Evolutionary conservation across 2,113 vertebrate genomes (phyloP).

Genomic region (Rissa tridactyla): DNA sequence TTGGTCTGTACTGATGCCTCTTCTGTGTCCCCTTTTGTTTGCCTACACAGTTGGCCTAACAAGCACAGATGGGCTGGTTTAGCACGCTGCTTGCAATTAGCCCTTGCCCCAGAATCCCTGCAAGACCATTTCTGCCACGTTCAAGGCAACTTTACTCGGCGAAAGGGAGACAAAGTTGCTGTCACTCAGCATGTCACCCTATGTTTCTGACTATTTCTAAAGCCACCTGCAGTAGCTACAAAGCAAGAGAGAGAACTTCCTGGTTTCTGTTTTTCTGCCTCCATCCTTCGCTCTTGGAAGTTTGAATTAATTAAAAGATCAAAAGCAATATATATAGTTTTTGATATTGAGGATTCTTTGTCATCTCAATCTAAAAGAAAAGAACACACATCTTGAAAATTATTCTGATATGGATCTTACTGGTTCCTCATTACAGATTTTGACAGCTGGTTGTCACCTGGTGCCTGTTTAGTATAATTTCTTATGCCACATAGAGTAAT

Average conservation of each 20-base stretch:
- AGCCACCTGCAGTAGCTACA: background rate
- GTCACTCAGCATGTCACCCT: background rate
- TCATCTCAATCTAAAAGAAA: slow-evolving; percentile 1
- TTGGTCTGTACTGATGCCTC: background rate
- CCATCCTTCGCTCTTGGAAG: background rate
- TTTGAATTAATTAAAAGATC: slow-evolving; percentile 39
- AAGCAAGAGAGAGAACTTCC: background rate
- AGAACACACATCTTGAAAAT: background rate
- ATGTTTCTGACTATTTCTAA: background rate
- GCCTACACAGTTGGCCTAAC: background rate
- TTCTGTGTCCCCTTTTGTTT: background rate
- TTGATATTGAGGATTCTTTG: slow-evolving; percentile 9
- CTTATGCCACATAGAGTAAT: background rate
- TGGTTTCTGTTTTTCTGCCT: background rate
- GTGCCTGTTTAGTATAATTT: background rate
- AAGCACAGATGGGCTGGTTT: background rate
- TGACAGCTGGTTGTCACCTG: background rate
- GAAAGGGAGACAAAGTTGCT: background rate
- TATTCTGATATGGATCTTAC: background rate
- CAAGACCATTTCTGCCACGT: background rate
- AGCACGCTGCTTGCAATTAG: background rate
- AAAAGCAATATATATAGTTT: slow-evolving; percentile 3
- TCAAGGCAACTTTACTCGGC: background rate
- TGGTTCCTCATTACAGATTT: background rate
- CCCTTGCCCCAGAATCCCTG: background rate